Base-by-base conservation (phyloP, 2,797 vertebrate species). In the Periparus ater region DNA sequence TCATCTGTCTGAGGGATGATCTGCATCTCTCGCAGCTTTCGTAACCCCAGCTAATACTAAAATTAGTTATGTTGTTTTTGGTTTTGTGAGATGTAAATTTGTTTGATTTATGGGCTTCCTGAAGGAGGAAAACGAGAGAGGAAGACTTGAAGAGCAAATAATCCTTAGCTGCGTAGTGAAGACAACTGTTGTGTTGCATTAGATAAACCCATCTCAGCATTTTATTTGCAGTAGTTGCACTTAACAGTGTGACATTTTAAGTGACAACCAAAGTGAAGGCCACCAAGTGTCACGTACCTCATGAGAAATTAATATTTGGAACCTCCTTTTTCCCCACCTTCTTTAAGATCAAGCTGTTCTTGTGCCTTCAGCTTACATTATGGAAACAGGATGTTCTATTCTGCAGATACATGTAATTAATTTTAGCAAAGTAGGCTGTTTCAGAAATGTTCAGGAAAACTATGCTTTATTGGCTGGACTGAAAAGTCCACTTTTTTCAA, bases 1-100 rank as follows among this genome's bases (percentile, higher is more conserved):
- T 89, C 68, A 50, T 63, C 54, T 44, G 74, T 14, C 61, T 91
- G 40, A 42, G 42, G 17, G 42, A 42, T 42, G 42, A 42, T 42
- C 42, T 40, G 38, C 38, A 40, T 40, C 38, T 40, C 38, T 36
- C 9, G 11, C 47, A 90, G 60, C 32, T 72, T 78, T 61, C 0
- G 0, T 72, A 50, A 42, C 27, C 60, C 26, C 45, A 78, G 40
- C 45, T 72, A 44, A 75, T 57, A 73, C 61, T 78, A 74, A 95
- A 81, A 79, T 79, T 27, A 90, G 22, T 50, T 58, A 26, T 3
- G 40, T 61, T 71, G 11, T 3, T 74, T 55, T 78, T 1, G 2
- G 12, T 84, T 83, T 71, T 73, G 40, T 44, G 51, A 81, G 57
- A 42, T 89, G 32, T 53, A 67, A 61, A 73, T 85, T 91, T 88